Evolutionary conservation across 2,797 vertebrate species (phyloP).

Genomic region (Chloroceryle amazona): DNA sequence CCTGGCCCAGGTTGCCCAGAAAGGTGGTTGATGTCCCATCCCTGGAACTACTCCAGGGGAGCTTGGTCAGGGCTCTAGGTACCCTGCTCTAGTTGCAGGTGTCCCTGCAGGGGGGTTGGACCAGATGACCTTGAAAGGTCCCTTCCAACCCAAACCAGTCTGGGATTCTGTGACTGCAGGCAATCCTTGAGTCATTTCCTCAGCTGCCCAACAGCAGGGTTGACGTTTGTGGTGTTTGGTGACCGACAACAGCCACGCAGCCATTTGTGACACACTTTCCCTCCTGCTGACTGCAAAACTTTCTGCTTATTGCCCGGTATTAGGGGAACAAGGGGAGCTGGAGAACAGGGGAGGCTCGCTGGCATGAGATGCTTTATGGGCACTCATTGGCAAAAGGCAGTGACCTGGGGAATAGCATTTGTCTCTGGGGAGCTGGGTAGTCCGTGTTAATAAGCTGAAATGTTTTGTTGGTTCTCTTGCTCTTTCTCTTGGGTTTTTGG

Average conservation of each 20-base stretch:
- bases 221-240: background rate
- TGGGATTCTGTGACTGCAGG: background rate
- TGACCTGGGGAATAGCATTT: background rate
- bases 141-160: no score
- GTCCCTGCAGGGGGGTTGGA: no score
- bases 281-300: background rate
- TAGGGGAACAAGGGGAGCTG: background rate
- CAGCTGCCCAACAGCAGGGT: background rate
- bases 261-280: background rate
- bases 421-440: background rate
- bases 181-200: background rate
- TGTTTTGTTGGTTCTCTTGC: background rate
- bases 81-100: no score
- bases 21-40: no score
- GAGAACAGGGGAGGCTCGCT: background rate
- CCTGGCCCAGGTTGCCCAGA: no score
- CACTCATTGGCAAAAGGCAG: background rate
- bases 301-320: background rate
- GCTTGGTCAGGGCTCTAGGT: no score
- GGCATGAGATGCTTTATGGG: background rate
- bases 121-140: no score
- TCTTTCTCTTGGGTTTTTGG: background rate
- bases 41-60: no score
- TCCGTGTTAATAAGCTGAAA: background rate
- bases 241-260: background rate